These are phyloP conservation scores for Eilema caniola DNA, from an alignment of 2,888 invertebrate species.

Conservation along the genomic window DNA sequence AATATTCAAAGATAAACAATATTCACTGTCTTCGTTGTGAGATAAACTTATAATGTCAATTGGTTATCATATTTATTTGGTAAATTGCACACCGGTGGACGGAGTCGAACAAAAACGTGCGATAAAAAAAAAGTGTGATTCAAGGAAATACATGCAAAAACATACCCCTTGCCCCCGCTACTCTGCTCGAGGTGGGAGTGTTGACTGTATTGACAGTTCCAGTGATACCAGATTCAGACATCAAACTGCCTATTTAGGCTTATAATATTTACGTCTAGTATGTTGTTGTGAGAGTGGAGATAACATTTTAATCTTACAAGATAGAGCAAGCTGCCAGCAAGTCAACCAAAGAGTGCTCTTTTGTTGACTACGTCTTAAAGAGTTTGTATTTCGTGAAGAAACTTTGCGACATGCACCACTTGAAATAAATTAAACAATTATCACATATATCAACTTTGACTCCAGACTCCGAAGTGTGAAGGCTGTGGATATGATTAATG, in stretches of 20 bases:
- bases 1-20: constrained; percentile 31
- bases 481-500: too few relatives aligned
- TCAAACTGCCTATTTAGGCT: constrained; percentile 3
- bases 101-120: constrained; percentile 48
- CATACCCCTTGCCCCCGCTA: constrained; percentile 35
- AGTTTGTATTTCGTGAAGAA: too few relatives aligned
- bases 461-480: too few relatives aligned
- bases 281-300: too few relatives aligned
- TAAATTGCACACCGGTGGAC: constrained; percentile 41
- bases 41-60: constrained; percentile 33
- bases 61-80: constrained; percentile 35
- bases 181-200: constrained; percentile 24
- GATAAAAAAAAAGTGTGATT: constrained; percentile 53
- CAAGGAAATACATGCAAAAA: constrained; percentile 62
- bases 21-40: constrained; percentile 36
- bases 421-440: too few relatives aligned
- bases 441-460: too few relatives aligned
- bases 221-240: constrained; percentile 39
- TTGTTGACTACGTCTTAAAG: too few relatives aligned
- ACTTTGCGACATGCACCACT: too few relatives aligned
- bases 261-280: neutral
- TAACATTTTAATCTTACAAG: too few relatives aligned
- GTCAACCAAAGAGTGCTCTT: too few relatives aligned
- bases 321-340: too few relatives aligned
- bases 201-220: constrained; percentile 55